These are phyloP conservation scores for Drosophila kikkawai DNA, from an alignment of 1,140 invertebrate genomes.

Conservation along the genomic window DNA sequence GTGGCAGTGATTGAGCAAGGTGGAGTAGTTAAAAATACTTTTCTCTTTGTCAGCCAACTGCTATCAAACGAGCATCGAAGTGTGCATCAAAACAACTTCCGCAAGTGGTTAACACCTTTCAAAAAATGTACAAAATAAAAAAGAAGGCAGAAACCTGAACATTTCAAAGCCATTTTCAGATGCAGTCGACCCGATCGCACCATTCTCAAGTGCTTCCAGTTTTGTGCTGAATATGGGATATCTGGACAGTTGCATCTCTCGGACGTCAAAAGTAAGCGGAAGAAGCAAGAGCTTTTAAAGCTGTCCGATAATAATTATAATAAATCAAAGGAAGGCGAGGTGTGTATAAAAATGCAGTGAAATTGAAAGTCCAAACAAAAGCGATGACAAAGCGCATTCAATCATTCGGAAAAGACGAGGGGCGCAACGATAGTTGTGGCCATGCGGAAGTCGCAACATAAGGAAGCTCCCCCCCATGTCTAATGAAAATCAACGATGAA, in stretches of 20 bases:
- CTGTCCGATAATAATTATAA: slow-evolving; percentile 59
- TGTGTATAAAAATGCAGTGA: slow-evolving; percentile 41
- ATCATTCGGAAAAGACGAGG: slow-evolving; percentile 20
- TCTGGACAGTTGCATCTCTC: slow-evolving; percentile 39
- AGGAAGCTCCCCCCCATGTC: slow-evolving; percentile 52
- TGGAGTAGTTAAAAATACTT: slow-evolving; percentile 40
- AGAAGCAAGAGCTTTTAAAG: slow-evolving; percentile 66
- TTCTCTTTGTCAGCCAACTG: slow-evolving; percentile 41
- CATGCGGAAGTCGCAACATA: slow-evolving; percentile 54
- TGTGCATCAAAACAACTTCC: slow-evolving; percentile 65
- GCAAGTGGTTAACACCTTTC: slow-evolving; percentile 66
- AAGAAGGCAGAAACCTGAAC: slow-evolving; percentile 5
- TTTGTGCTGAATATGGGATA: slow-evolving; percentile 38
- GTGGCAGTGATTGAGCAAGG: slow-evolving; percentile 24
- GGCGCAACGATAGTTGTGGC: slow-evolving; percentile 4
- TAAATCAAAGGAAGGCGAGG: slow-evolving; percentile 4
- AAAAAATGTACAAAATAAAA: slow-evolving; percentile 34
- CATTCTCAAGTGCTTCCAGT: slow-evolving; percentile 54
- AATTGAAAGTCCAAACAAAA: slow-evolving; percentile 63
- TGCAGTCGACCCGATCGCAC: slow-evolving; percentile 40
- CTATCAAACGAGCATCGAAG: slow-evolving; percentile 44
- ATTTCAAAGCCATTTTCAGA: slow-evolving; percentile 29
- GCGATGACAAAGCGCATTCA: slow-evolving; percentile 32
- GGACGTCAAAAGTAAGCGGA: slow-evolving; percentile 50
- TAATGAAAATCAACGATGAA: slow-evolving; percentile 57